Evolutionary conservation across 2,797 vertebrate species (phyloP), one percentile per base, ranked within the genome.

Genomic region (Muscicapa comitata): DNA sequence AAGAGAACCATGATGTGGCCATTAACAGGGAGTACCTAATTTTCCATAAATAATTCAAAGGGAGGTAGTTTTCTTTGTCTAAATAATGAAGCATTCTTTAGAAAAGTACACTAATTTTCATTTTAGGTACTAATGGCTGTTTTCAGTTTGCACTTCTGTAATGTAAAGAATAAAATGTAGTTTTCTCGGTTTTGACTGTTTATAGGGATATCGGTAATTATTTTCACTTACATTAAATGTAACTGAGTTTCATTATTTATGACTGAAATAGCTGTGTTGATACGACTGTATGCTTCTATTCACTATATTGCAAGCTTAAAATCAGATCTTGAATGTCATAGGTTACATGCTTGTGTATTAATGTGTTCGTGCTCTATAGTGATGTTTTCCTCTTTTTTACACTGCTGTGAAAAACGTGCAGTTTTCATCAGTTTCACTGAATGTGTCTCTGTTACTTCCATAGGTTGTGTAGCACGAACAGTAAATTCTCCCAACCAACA

Each of bases 401-500:
- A 9, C 12, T 59, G 7, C 29, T 78, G 23, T 84, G n/a, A 53
- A 92, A 71, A 28, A 23, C 18, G 24, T 66, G 6, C 0, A 2
- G 8, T 58, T 76, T 80, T 80, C 35, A 6, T 6, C 38, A 76
- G 35, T 79, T 78, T 73, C 62, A 35, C n/a, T 74, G 35, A 77
- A 65, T 43, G 3, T 78, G 12, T 86, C 48, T 93, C 33, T 35
- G 76, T 88, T 84, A 19, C 37, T 72, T 71, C 35, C 8, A 35
- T 10, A 99, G 99, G 99, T 58, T 99, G 99, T 62, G 98, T 99
- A 37, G 98, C 98, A 5, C 98, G 99, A 38, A 98, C 98, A 2
- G 99, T 99, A 17, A 99, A 98, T 97, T 99, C 99, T 17, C 98
- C 99, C 57, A 99, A 99, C 91, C 99, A 99, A 90, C 99, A 99